phyloP scores from a whole-genome alignment of 2,113 vertebrate species.

The Actinemys pallida region DNA sequence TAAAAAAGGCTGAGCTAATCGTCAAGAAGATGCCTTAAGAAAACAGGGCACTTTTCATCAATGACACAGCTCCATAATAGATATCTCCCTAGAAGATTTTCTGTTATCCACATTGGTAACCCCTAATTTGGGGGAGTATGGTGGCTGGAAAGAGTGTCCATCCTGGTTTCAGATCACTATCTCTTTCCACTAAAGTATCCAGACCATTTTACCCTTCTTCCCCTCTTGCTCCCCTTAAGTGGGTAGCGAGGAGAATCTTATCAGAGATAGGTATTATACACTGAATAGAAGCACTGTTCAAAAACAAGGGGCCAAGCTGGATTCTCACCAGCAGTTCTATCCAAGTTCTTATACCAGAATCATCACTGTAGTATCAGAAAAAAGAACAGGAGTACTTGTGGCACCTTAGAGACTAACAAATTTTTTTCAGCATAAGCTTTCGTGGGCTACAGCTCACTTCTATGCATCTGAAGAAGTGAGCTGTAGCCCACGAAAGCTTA shows the following conservation, averaged over 20 bases:
- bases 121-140: not conserved
- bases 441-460: no score
- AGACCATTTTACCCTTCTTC: not conserved
- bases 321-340: not conserved
- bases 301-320: not conserved
- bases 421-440: no score
- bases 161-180: not conserved
- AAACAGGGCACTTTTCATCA: not conserved
- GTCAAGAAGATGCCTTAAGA: not conserved
- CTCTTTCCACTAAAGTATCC: not conserved
- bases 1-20: no score
- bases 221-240: not conserved
- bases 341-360: not conserved
- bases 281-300: not conserved
- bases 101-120: not conserved
- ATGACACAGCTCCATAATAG: accelerated
- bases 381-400: no score
- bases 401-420: no score
- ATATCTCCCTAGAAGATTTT: not conserved
- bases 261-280: not conserved
- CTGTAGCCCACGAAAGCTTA: no score
- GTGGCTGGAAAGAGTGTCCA: not conserved
- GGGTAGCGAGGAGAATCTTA: not conserved
- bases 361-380: not conserved
- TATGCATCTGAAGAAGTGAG: no score